Evolutionary conservation across 2,888 invertebrate species (phyloP).

Genomic region (Clanis bilineata): DNA sequence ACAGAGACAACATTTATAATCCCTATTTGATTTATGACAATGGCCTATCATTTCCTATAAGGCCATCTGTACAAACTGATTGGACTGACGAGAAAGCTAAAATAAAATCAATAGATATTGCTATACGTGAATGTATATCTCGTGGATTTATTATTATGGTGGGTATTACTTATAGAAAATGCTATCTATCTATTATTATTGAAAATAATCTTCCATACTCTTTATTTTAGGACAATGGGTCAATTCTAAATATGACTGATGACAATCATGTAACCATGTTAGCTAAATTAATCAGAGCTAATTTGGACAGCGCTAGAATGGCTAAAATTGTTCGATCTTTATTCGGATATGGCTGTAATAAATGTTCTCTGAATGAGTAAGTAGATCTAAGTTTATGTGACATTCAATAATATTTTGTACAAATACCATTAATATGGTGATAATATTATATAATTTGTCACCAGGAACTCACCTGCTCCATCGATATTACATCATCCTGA

Average conservation of each 20-base stretch:
- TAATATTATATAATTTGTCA: slow-evolving; percentile 26
- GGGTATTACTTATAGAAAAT: slow-evolving; percentile 23
- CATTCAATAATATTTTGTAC: not conserved
- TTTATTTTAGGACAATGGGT: slow-evolving; percentile 57
- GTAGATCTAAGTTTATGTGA: slow-evolving; percentile 20
- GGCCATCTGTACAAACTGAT: slow-evolving; percentile 39
- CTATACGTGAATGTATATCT: slow-evolving; percentile 63
- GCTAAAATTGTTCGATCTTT: slow-evolving; percentile 61
- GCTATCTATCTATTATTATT: not conserved
- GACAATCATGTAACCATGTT: slow-evolving; percentile 62
- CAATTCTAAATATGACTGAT: slow-evolving; percentile 55
- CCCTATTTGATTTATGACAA: slow-evolving; percentile 66
- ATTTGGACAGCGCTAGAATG: slow-evolving; percentile 56
- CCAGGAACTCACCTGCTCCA: slow-evolving; percentile 68
- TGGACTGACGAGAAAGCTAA: slow-evolving; percentile 52
- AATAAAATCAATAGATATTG: slow-evolving; percentile 61
- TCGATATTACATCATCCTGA: slow-evolving; percentile 67
- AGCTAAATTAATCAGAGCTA: slow-evolving; percentile 63
- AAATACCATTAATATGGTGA: not conserved
- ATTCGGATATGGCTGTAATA: slow-evolving; percentile 61
- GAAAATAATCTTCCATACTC: not conserved
- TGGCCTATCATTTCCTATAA: slow-evolving; percentile 65
- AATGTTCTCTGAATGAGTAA: slow-evolving; percentile 54
- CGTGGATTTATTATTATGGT: slow-evolving; percentile 68
- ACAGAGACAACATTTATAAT: slow-evolving; percentile 43